A percentile compares a stretch with the other conserved stretches of the same genome.
Conservation (phyloP, 1,140 invertebrate species). For the Lethocerus indicus region DNA sequence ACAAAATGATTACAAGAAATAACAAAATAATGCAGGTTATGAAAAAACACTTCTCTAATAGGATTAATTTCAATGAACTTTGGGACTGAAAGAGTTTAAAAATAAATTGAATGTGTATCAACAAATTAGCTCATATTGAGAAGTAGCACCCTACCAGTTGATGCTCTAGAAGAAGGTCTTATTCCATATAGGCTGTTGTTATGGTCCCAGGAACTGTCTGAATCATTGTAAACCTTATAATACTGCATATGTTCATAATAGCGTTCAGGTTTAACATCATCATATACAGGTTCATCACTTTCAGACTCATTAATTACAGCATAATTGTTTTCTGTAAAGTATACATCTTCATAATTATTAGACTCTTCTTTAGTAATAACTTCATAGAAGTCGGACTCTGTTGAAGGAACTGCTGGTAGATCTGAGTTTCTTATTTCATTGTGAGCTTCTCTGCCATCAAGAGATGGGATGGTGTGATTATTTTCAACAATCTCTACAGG, state of each 20-base stretch:
- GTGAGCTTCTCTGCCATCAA: neutral
- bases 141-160: constrained; percentile 14
- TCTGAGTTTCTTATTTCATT: neutral
- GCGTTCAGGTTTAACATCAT: constrained; percentile 6
- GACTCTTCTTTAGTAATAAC: neutral
- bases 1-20: too few species aligned
- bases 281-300: constrained; percentile 8
- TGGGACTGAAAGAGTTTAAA: too few species aligned
- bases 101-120: too few species aligned
- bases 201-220: constrained; percentile 18
- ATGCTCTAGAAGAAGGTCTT: constrained; percentile 12
- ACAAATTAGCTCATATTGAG: neutral
- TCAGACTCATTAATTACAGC: constrained; percentile 4
- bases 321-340: constrained; percentile 4
- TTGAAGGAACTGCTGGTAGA: neutral
- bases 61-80: too few species aligned
- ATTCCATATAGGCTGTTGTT: constrained; percentile 20
- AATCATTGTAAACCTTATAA: neutral
- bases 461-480: neutral
- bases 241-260: constrained; percentile 11
- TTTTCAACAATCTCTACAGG: neutral
- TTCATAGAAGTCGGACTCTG: neutral
- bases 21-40: too few species aligned
- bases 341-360: neutral
- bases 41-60: too few species aligned